Base-by-base conservation (phyloP, 2,888 invertebrate genomes). In the Hypselothyrea guttata region DNA sequence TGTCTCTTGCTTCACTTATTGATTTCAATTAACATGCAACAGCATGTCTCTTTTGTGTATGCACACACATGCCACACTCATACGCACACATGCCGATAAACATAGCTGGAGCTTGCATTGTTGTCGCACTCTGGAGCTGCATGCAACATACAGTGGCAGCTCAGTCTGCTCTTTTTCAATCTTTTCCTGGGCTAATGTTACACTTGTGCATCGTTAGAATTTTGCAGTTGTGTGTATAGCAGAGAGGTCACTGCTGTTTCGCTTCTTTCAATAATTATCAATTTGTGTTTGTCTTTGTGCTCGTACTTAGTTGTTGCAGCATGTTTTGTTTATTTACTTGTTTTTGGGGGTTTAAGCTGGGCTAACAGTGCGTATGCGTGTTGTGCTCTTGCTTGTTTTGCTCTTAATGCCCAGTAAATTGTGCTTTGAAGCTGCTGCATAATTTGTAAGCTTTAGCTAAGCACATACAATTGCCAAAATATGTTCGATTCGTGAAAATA, bases 11-110 rank as follows among this genome's bases (percentile, higher is more conserved):
- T 78, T 63, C 86, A 86, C 83, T 83, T 83, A 83, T 83, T 83
- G 83, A 83, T 86, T 83, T 83, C 83, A 83, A 83, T 83, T 83
- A 83, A 83, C 86, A 83, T 83, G 86, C 83, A 83, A 82, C 86
- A 84, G 81, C 83, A 86, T 83, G 82, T 86, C 81, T 81, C 75
- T 75, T 70, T 73, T 70, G 66, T 64, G 59, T 66, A 60, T 18
- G 42, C 54, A 51, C 31, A 45, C 35, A 49, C 18, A 57, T 8
- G 38, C 31, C 30, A 37, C 40, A 44, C 42, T 33, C 49, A 44
- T n/a, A 55, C 16, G 42, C 18, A 7, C 13, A 55, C 42, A 45
- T 22, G 49, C 22, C 9, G 28, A 42, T 30, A 8, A 34, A 38
- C 35, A 33, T 27, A 42, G 34, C 52, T 38, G 33, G 33, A 41